Base-by-base conservation (phyloP, 2,888 invertebrate species). In the Leptinotarsa rubiginosa region DNA sequence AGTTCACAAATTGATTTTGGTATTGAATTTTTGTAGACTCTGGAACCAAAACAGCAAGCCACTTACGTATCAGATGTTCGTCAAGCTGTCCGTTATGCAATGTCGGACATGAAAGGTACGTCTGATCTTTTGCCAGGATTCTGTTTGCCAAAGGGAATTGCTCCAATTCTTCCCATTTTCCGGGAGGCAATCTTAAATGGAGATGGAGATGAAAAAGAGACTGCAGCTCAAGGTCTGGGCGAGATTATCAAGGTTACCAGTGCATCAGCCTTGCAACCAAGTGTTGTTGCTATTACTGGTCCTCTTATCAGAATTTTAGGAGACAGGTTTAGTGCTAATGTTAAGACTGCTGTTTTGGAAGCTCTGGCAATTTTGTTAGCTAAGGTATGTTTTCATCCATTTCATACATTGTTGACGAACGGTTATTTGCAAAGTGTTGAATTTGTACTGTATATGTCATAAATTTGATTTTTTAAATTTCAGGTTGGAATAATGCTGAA, bases 221-320 rank as follows among this genome's bases (percentile, higher is more conserved):
- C 94, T 79, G 98, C 98, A 0, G 97, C 98, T 10, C 93, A 96
- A 85, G 97, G 97, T 78, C 89, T 99, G 82, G 90, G 89, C 5
- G 93, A 93, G 86, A 92, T 96, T 18, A 96, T 97, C 84, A 91
- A 91, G 84, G 89, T 96, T 75, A 97, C 98, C 7, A 96, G 94
- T 79, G 92, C 97, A 0, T 91, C 93, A 70, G 96, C 98, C 5
- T 89, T 99, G 73, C 97, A 97, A 87, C 96, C 98, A 0, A 98
- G 98, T 67, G 98, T 99, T 4, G 96, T 99, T 76, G 96, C 97
- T 86, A 97, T 99, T 83, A 99, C 99, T 4, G 99, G 99, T 0
- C 99, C 99, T 0, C 91, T 99, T 77, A 99, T 99, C 89, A 92
- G 99, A 84, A 98, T 99, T 87, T 92, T 99, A 70, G 99, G 99